Conservation (phyloP, 2,113 vertebrate species). For the Felis chaus region DNA sequence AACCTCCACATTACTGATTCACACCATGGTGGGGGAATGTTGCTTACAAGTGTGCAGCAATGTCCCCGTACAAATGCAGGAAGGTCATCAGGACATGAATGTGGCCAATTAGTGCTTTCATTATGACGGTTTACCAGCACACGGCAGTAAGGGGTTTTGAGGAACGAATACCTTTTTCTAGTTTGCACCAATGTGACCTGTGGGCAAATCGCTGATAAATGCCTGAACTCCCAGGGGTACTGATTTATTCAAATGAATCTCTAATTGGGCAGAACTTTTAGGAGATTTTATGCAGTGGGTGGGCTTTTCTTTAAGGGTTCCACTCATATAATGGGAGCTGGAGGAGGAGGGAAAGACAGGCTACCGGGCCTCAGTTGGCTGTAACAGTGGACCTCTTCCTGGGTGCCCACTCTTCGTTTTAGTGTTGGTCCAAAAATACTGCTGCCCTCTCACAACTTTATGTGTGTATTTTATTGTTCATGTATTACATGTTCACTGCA, state of each 20-base stretch:
- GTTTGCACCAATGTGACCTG: neutral
- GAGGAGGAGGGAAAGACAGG: neutral
- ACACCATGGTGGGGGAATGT: neutral
- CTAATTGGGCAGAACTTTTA: neutral
- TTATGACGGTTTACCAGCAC: neutral
- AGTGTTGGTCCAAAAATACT: neutral
- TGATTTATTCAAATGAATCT: slow-evolving; percentile 25
- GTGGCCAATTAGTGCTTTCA: neutral
- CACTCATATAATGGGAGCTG: neutral
- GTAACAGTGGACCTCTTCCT: neutral
- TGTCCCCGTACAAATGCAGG: neutral
- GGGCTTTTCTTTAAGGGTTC: neutral
- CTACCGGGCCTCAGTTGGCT: neutral
- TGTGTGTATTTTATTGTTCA: neutral
- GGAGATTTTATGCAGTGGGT: neutral
- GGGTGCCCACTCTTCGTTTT: neutral
- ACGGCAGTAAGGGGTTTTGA: neutral
- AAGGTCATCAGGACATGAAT: neutral
- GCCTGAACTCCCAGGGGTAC: neutral
- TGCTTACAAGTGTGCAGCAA: neutral
- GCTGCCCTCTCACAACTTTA: neutral
- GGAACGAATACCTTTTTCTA: neutral
- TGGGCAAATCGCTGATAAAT: neutral
- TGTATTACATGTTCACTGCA: neutral
- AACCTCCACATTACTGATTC: neutral